Evolutionary conservation across 2,888 invertebrate species (phyloP).

Genomic region (Tipula lateralis): DNA sequence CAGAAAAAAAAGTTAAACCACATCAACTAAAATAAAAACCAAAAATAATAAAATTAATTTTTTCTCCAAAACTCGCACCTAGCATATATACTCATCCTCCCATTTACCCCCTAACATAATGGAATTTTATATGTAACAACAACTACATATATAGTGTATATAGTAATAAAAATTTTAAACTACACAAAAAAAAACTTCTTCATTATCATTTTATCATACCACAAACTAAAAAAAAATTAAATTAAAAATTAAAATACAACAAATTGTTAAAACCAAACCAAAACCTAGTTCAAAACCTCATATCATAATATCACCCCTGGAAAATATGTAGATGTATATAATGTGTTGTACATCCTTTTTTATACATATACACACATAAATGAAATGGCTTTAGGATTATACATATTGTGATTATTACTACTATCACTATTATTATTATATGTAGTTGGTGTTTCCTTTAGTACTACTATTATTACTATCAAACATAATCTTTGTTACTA

Average conservation of each 20-base stretch:
- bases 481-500: neutral
- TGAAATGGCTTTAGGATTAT: neutral
- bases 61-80: neutral
- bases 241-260: constrained; percentile 24
- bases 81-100: neutral
- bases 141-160: neutral
- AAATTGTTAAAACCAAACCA: constrained; percentile 24
- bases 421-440: neutral
- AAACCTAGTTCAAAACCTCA: constrained; percentile 24
- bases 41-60: constrained; percentile 6
- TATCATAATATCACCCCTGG: constrained; percentile 19
- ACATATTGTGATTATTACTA: neutral
- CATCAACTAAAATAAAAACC: neutral
- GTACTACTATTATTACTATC: neutral
- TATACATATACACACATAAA: neutral
- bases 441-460: constrained; percentile 2
- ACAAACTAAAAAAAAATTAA: neutral
- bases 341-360: neutral
- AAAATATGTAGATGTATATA: neutral
- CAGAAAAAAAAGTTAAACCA: neutral
- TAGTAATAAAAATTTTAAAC: constrained; percentile 2
- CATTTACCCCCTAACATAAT: neutral
- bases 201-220: constrained; percentile 15
- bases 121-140: neutral
- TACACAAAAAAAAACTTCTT: constrained; percentile 3